Conservation (phyloP, 2,113 vertebrate genomes). For the Pitta sordida region DNA sequence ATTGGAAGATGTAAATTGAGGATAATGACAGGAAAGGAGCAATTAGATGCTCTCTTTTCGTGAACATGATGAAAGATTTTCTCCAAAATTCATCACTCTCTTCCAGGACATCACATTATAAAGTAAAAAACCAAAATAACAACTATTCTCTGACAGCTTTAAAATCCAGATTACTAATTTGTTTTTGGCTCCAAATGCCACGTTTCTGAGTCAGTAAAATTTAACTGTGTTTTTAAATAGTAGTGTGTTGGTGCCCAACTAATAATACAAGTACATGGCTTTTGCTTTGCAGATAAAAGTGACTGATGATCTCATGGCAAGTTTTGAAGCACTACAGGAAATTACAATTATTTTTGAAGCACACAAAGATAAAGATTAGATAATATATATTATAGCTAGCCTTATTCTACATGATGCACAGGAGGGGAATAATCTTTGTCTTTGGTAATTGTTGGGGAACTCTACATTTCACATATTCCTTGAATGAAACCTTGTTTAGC, state of each 20-base stretch:
- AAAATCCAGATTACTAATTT: conserved; percentile 7
- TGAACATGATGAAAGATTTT: background rate
- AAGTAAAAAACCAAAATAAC: background rate
- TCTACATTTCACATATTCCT: background rate
- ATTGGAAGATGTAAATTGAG: background rate
- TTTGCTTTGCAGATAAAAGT: background rate
- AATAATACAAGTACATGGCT: background rate
- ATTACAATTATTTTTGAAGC: background rate
- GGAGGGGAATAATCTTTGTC: background rate
- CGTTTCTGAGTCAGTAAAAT: conserved; percentile 7
- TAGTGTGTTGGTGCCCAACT: background rate
- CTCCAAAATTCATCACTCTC: background rate
- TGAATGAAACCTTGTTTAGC: background rate
- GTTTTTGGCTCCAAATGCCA: background rate
- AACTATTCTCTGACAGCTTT: background rate
- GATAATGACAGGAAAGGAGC: background rate
- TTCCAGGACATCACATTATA: background rate
- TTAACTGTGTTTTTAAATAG: conserved; percentile 2
- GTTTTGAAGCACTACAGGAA: background rate
- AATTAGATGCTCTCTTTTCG: background rate
- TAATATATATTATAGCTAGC: background rate
- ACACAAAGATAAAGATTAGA: background rate
- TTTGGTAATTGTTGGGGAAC: background rate
- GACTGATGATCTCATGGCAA: background rate
- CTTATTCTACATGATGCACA: background rate